Percentiles rank a stretch among this genome's conserved stretches.
These are phyloP conservation scores for Tromatobia lineatoria DNA, from an alignment of 2,888 invertebrate species.

Conservation along the genomic window DNA sequence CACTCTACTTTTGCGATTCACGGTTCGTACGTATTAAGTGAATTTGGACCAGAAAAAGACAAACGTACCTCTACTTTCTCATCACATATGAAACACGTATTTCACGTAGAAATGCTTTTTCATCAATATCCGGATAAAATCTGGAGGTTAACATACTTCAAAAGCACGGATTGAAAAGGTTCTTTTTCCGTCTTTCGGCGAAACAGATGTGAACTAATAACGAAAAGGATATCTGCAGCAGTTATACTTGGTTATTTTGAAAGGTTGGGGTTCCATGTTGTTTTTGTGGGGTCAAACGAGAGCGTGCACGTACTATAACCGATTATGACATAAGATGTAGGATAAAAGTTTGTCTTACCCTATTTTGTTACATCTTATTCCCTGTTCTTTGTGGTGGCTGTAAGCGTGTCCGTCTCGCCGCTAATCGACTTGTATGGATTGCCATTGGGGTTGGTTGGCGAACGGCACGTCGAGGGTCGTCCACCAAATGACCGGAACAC, in stretches of 20 bases:
- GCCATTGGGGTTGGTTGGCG: conserved; percentile 56
- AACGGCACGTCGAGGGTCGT: conserved; percentile 62
- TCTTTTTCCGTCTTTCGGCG: not conserved
- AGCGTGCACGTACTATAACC: not conserved
- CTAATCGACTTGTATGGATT: conserved; percentile 66
- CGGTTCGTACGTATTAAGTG: conserved; percentile 28
- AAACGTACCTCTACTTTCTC: not conserved
- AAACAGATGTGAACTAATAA: not conserved
- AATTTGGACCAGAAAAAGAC: not conserved
- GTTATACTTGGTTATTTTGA: not conserved
- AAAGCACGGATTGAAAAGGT: not conserved
- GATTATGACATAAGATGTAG: conserved; percentile 11
- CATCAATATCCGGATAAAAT: not conserved
- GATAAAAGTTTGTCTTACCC: conserved; percentile 24
- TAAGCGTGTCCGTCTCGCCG: conserved; percentile 53
- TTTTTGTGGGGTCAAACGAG: not conserved
- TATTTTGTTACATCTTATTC: not conserved
- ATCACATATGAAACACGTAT: not conserved
- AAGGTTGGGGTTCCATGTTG: not conserved
- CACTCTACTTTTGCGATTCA: conserved; percentile 46
- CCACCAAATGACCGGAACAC: conserved; percentile 66
- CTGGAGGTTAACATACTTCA: not conserved
- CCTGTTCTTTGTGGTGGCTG: not conserved
- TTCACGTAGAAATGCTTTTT: not conserved
- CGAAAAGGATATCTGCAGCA: not conserved